Evolutionary conservation across 2,888 invertebrate genomes (phyloP), one percentile per base, ranked within the genome.

Genomic region (Stenichneumon culpator): DNA sequence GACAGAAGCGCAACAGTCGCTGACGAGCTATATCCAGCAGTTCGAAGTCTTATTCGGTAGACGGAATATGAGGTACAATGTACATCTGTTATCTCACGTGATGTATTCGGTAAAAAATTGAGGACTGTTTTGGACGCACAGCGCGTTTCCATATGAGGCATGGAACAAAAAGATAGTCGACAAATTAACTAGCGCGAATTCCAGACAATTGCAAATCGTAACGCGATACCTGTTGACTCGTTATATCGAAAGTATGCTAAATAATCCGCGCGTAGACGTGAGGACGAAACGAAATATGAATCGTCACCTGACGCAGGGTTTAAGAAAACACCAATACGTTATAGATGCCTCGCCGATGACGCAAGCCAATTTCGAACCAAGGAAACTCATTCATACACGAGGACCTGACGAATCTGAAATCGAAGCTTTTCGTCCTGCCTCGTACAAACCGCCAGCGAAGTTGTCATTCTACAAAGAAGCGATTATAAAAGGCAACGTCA

Each of bases 81-180:
- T 77, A 22, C 77, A 77, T 77, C 39, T 77, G 63, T 44, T 67
- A 11, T 44, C 67, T 39, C 77, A 77, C 50, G 50, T 67, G 47
- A n/a, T 67, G 19, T 25, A 77, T 39, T 47, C 19, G 36, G 77
- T 77, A 25, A 36, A 19, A 44, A 65, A 77, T 52, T 77, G 77
- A 44, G 77, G 63, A 60, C 44, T 25, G 14, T 36, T 52, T 25
- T 75, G 75, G 75, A 44, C 36, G 25, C 19, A 75, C 32, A 32
- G 32, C 36, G 77, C 77, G n/a, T 77, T 65, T 44, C 22, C 36
- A 6, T 77, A 47, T 19, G 77, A 77, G 47, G 63, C 77, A 22
- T 77, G 63, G n/a, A 67, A 77, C 39, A 63, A 65, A 16, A 77
- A 60, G 32, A 75, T 75, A 28, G 25, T 75, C 19, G 32, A 75